Base-by-base conservation (phyloP, 2,113 vertebrate species). In the Pedetes capensis region DNA sequence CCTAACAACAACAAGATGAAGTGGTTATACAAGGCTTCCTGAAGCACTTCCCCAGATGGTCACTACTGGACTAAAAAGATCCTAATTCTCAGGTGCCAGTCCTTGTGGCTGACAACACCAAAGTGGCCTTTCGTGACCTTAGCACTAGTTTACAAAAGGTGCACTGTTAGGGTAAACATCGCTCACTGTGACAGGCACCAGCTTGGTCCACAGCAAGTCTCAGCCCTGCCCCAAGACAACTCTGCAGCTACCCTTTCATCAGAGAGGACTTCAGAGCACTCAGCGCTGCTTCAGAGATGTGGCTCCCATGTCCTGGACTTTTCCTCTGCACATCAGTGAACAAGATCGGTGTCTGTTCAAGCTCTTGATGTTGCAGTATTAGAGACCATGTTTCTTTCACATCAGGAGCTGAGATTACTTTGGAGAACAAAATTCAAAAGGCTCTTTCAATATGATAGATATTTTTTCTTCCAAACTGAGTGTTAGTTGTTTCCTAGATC, bases 1-100 rank as follows among this genome's bases (percentile, higher is more conserved):
- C n/a, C n/a, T n/a, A n/a, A n/a, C n/a, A n/a, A n/a, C n/a, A n/a
- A n/a, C n/a, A n/a, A 86, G 29, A 69, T 51, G 78, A 89, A 64
- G 25, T 61, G 20, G 23, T 76, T 18, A 87, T 18, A 87, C 37
- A 78, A 75, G n/a, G 13, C 8, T 72, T 90, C 57, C 55, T 72
- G 61, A 37, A 85, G 47, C 69, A 42, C 47, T 59, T 64, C 23
- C 74, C 20, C 53, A 42, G 34, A 55, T 84, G 66, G 55, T 95
- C 59, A 68, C 59, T 23, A 55, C 59, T 81, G 25, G 11, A 81
- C 83, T 85, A 55, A 84, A 91, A 86, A 71, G 32, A 55, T 34
- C 10, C 61, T 66, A 0, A 49, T 87, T 92, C 72, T 61, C 72
- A 32, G 0, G 4, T 29, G 53, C 83, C 68, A 68, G 39, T 37